Percentiles rank a stretch among this genome's conserved stretches.
Evolutionary conservation across 64 coral and sea anemone species (phyloP).

Genomic region (Montipora capricornis): DNA sequence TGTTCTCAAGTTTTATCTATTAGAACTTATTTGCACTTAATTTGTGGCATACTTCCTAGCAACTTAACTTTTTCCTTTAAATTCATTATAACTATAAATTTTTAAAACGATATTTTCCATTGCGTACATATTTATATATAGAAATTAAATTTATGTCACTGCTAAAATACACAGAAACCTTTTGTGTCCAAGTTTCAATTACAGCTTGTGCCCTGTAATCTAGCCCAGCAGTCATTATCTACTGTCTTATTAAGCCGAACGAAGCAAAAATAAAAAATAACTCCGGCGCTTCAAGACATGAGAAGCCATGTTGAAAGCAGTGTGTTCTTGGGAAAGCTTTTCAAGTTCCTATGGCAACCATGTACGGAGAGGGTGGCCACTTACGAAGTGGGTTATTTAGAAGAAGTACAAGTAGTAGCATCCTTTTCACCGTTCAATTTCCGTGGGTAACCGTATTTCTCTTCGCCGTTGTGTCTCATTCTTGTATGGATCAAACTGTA

Average conservation of each 20-base stretch:
- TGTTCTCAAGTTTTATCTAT: background rate
- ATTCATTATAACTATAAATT: background rate
- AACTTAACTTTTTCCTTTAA: background rate
- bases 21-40: background rate
- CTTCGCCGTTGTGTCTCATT: background rate
- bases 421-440: no score
- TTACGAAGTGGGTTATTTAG: background rate
- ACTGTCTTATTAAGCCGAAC: background rate
- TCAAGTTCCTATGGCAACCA: background rate
- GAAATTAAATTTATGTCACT: background rate
- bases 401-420: conserved; percentile 58
- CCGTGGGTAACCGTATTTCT: background rate
- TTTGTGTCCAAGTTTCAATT: background rate
- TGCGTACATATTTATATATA: background rate
- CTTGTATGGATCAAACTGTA: background rate
- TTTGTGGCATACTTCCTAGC: background rate
- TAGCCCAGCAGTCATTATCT: background rate
- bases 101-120: background rate
- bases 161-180: background rate
- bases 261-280: background rate
- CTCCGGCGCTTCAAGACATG: background rate
- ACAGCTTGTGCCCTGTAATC: background rate
- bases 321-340: background rate
- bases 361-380: no score
- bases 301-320: background rate